Base-by-base conservation (phyloP, 2,113 vertebrate genomes). In the Ahaetulla prasina region DNA sequence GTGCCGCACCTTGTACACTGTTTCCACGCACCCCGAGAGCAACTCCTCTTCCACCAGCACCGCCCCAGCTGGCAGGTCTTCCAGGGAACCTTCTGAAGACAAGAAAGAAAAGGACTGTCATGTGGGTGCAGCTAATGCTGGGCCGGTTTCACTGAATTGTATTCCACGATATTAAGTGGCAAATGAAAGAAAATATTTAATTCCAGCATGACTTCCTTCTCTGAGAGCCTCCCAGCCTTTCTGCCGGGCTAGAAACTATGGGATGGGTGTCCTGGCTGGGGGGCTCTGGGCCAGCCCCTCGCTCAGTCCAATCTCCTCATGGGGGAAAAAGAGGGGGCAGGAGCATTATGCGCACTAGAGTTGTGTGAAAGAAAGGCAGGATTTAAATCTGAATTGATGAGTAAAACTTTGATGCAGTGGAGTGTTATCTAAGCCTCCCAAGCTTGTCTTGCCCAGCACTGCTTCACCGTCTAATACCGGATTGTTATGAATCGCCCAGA, bases 1-100 rank as follows among this genome's bases (percentile, higher is more conserved):
- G 89, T 88, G 85, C 0, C 2, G 97, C 95, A 99, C 99, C 98
- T 99, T 99, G 96, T 98, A 97, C 3, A 99, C 87, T 53, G 98
- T 98, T 91, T 99, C 98, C 86, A 99, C 93, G 80, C 99, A 99
- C n/a, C 93, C 95, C 0, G 97, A 95, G 90, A 99, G 97, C 94
- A 98, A 98, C 93, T 96, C 96, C 95, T 99, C 99, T 80, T 98
- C 95, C 94, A 99, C 98, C 96, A 98, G 93, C 90, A 97, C 92
- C 0, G 96, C 92, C 85, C 96, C 97, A 54, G 95, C 96, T 1
- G 87, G 60, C 57, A 95, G 47, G 35, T 94, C 95, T 27, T 93
- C 95, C 91, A 94, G 94, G 10, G 93, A 35, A 47, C 96, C 57
- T 93, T 97, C 98, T 98, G 95, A 87, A 94, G 94, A 90, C 84